Percentiles rank a stretch among this genome's conserved stretches.
phyloP scores from a whole-genome alignment of 2,888 invertebrate species.

The Drosophila neotestacea region DNA sequence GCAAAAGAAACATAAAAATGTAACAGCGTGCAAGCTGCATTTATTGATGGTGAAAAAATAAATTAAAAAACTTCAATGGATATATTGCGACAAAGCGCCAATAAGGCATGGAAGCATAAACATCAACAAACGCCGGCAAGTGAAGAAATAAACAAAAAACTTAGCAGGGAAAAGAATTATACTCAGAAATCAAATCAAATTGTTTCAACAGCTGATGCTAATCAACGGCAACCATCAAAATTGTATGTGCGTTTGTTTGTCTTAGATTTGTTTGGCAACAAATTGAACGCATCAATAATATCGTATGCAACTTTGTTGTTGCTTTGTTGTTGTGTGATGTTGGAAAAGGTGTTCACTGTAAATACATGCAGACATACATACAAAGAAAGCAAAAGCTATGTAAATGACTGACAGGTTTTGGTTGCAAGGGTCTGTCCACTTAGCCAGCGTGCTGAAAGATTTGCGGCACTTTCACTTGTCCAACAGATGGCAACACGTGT shows the following conservation, averaged over 20 bases:
- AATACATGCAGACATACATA: slow-evolving; percentile 1
- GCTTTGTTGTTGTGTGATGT: slow-evolving; percentile 8
- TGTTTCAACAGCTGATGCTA: slow-evolving; percentile 77
- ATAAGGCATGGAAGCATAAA: slow-evolving; percentile 60
- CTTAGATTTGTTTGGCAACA: slow-evolving; percentile 79
- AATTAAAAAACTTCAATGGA: slow-evolving; percentile 64
- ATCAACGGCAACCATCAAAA: slow-evolving; percentile 58
- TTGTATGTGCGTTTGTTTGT: slow-evolving; percentile 53
- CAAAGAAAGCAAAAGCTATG: slow-evolving; percentile 56
- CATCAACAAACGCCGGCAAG: slow-evolving; percentile 67
- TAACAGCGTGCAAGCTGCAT: slow-evolving; percentile 24
- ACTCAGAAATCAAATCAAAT: slow-evolving; percentile 52
- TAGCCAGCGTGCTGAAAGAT: slow-evolving; percentile 69
- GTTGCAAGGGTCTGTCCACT: slow-evolving; percentile 54
- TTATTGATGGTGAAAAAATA: slow-evolving; percentile 24
- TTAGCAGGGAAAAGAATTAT: slow-evolving; percentile 12
- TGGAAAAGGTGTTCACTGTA: slow-evolving; percentile 52
- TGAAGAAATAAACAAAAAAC: slow-evolving; percentile 58
- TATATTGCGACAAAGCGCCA: slow-evolving; percentile 73
- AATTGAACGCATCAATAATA: slow-evolving; percentile 73
- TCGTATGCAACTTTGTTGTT: slow-evolving; percentile 49
- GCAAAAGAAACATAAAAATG: slow-evolving; percentile 9
- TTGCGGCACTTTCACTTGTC: slow-evolving; percentile 73
- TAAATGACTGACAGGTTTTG: slow-evolving; percentile 47
- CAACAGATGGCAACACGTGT: slow-evolving; percentile 75